Evolutionary conservation across 2,888 invertebrate species (phyloP), one percentile per base, ranked within the genome.

Genomic region (Agonopterix alstromeriana): DNA sequence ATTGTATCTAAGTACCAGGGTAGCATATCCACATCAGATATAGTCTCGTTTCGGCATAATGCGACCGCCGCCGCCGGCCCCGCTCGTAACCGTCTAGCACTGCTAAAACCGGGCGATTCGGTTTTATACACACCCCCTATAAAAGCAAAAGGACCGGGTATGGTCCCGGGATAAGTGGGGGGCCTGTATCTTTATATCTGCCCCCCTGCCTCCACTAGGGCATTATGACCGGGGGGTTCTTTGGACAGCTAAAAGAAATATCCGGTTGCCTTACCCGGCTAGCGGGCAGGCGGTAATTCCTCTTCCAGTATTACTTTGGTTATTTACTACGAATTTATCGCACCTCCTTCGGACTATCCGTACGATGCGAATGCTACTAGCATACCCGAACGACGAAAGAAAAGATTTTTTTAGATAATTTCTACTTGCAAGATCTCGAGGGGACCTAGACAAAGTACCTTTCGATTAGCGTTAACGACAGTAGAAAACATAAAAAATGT

Each of bases 171-270:
- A 85, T 84, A 86, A 87, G 84, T 83, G 83, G 87, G 86, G 85
- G 80, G 78, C 64, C 84, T 85, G 85, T 87, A 87, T 88, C 87
- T 87, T 86, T 87, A 87, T 88, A 88, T 87, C 86, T 83, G 77
- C 80, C 83, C 75, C 83, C 83, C 67, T 64, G 67, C 82, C 83
- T 76, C 73, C 73, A 69, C 73, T 70, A 70, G 79, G 81, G 82
- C 82, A 86, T 87, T 86, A 86, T 85, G 82, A 82, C 82, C 82
- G 86, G 86, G 85, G 79, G 86, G 84, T 80, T 82, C 85, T 84
- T 87, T 84, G 87, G 87, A 86, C 86, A 86, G 86, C 87, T 87
- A 85, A 87, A 85, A 88, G 88, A 87, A 88, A 87, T 88, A 87
- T 86, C 85, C 86, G 86, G 86, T 79, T 75, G 83, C 82, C 67